Evolutionary conservation across 2,888 invertebrate genomes (phyloP).

Genomic region (Apotomis turbidana): DNA sequence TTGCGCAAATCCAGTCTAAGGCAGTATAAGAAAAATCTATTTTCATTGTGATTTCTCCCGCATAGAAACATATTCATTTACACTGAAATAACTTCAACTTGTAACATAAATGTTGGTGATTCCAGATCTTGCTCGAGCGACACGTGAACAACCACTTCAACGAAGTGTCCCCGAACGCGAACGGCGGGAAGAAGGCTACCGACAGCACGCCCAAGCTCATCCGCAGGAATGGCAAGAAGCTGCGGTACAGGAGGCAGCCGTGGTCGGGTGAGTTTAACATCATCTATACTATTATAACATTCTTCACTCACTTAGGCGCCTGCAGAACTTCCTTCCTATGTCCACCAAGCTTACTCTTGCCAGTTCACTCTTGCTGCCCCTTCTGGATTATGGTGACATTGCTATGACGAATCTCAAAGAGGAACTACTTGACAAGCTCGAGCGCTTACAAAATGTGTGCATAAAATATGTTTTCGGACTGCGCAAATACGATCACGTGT

Average conservation of each 20-base stretch:
- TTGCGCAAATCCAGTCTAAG: too few relatives aligned
- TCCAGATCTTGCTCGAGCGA: constrained; percentile 92
- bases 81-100: not conserved
- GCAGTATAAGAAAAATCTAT: not conserved
- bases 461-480: too few relatives aligned
- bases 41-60: constrained; percentile 7
- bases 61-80: constrained; percentile 4
- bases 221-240: constrained; percentile 93
- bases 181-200: constrained; percentile 87
- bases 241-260: constrained; percentile 93
- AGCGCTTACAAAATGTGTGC: too few relatives aligned
- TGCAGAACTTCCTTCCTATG: too few relatives aligned
- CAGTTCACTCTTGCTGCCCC: too few relatives aligned
- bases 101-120: constrained; percentile 47
- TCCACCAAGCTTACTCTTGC: too few relatives aligned
- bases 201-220: constrained; percentile 90
- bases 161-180: constrained; percentile 84
- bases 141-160: constrained; percentile 97
- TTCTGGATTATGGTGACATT: too few relatives aligned
- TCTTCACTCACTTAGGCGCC: too few relatives aligned
- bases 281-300: too few relatives aligned
- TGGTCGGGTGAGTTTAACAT: constrained; percentile 89
- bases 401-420: too few relatives aligned
- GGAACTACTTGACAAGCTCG: too few relatives aligned
- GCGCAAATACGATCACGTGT: too few relatives aligned